Evolutionary conservation across 2,113 vertebrate species (phyloP), one percentile per base, ranked within the genome.

Genomic region (Eptesicus fuscus): DNA sequence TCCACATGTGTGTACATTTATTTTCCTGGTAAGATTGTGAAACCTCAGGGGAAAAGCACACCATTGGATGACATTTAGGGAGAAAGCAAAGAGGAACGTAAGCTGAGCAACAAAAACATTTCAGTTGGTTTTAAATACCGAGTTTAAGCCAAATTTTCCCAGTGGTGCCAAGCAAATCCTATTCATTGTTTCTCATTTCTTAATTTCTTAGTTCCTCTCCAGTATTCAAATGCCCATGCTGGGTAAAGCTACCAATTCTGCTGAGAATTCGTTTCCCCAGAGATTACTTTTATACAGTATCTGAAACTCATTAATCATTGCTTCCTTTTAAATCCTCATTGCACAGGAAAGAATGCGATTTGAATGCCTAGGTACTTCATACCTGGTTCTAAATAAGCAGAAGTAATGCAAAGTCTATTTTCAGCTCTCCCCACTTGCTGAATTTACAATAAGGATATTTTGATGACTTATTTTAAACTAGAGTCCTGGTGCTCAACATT

Each of bases 391-490:
- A 83, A 85, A 84, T 90, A 86, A 85, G 53, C 30, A 74, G 77
- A 65, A 88, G 59, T 37, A 95, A 79, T 49, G 61, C 84, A 74
- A 65, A 78, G 3, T 2, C 0, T 83, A 86, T 4, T 94, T 96
- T 91, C 23, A 49, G 2, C 30, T 37, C 30, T 89, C 11, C 28
- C 4, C 5, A n/a, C 13, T 53, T 83, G 61, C 23, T 95, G 35
- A 96, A 82, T 14, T 91, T 80, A 17, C 69, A 92, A 71, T 96
- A 79, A 94, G 76, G 88, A 89, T 96, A 83, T 87, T 95, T 97
- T 94, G 92, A 95, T 96, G 91, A 93, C 80, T 96, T 96, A 94
- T 94, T 98, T 97, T 95, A 78, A 83, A 61, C 59, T 61, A 61
- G 56, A 61, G 23, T 25, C 59, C 56, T 9, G 4, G 56, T 59